Evolutionary conservation across 2,888 invertebrate genomes (phyloP).

Genomic region (Unio pictorum): DNA sequence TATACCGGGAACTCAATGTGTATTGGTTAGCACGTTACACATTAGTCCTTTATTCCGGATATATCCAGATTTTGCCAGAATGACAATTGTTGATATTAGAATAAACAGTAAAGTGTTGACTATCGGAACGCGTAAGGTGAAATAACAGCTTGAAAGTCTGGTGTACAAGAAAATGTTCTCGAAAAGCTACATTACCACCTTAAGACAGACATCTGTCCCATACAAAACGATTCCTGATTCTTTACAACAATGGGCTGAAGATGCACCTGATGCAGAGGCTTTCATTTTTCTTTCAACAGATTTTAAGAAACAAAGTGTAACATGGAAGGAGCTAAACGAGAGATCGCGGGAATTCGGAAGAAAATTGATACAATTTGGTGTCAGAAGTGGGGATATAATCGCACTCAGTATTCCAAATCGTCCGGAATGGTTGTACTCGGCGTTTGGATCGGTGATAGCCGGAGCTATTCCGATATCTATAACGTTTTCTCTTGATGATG

Average conservation of each 20-base stretch:
- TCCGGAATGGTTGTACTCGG: not conserved
- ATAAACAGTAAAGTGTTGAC: too few species aligned
- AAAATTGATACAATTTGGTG: not conserved
- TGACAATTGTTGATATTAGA: too few species aligned
- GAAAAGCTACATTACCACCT: too few species aligned
- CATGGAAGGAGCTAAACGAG: not conserved
- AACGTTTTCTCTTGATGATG: slow-evolving; percentile 1
- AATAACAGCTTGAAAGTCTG: too few species aligned
- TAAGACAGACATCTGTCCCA: too few species aligned
- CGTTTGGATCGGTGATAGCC: not conserved
- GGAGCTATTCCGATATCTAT: slow-evolving; percentile 2
- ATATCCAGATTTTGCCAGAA: too few species aligned
- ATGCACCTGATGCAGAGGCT: not conserved
- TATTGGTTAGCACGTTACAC: too few species aligned
- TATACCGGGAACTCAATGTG: too few species aligned
- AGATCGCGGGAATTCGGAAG: not conserved
- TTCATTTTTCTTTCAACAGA: not conserved
- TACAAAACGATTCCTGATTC: not conserved
- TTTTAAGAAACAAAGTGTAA: too few species aligned
- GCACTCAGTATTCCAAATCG: not conserved
- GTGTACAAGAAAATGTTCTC: too few species aligned
- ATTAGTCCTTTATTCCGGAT: too few species aligned
- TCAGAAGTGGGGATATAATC: not conserved
- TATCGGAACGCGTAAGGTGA: too few species aligned
- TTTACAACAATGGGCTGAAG: not conserved